Percentiles rank a stretch among this genome's conserved stretches.
Evolutionary conservation across 2,888 invertebrate species (phyloP).

Genomic region (Protula sp.): DNA sequence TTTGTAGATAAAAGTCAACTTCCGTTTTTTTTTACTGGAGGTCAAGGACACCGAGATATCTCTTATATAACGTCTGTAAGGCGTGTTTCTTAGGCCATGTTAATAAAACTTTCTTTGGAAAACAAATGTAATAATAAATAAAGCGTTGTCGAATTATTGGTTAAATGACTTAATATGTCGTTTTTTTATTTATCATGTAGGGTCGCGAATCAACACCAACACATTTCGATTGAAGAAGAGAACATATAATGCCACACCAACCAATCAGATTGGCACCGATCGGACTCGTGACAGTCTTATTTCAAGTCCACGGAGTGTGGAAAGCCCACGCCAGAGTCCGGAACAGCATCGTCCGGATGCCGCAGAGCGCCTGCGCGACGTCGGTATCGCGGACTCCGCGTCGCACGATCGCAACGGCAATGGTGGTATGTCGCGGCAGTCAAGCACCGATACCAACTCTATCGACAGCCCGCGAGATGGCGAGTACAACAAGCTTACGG

Average conservation of each 20-base stretch:
- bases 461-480: neutral
- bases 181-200: no score
- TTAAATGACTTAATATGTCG: no score
- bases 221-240: constrained; percentile 49
- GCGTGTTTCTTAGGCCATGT: no score
- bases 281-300: neutral
- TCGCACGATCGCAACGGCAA: neutral
- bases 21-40: no score
- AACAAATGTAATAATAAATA: no score
- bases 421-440: neutral
- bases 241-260: neutral
- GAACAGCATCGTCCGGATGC: neutral
- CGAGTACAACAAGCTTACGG: constrained; percentile 10
- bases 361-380: constrained; percentile 1
- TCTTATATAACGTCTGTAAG: no score
- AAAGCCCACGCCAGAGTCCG: neutral
- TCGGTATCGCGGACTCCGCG: neutral
- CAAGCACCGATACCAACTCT: neutral
- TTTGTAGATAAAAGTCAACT: no score
- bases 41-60: no score
- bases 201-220: constrained; percentile 38
- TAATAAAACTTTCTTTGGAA: no score
- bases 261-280: constrained; percentile 6
- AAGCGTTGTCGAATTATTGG: no score
- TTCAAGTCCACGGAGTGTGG: neutral